Percentiles rank a stretch among this genome's conserved stretches.
Evolutionary conservation across 2,888 invertebrate genomes (phyloP).

Genomic region (Acanthopleura granulata): DNA sequence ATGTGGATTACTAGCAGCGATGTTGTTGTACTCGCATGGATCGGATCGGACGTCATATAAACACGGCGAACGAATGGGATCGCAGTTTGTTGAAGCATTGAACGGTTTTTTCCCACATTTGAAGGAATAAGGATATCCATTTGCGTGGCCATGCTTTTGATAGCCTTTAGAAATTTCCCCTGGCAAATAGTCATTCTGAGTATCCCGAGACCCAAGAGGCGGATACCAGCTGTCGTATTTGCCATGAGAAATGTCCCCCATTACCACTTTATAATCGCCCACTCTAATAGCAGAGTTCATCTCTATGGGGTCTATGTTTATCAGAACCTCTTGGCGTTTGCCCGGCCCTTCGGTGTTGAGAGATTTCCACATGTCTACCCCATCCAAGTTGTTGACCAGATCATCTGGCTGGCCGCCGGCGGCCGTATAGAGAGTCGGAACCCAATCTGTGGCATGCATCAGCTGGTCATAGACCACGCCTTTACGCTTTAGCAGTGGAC

Average conservation of each 20-base stretch:
- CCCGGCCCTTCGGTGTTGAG: constrained; percentile 76
- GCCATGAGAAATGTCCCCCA: constrained; percentile 18
- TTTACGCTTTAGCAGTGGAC: constrained; percentile 75
- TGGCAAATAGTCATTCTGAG: neutral
- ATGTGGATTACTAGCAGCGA: constrained; percentile 55
- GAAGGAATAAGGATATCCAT: constrained; percentile 39
- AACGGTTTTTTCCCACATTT: constrained; percentile 60
- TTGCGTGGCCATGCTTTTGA: neutral
- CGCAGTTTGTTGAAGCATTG: constrained; percentile 73
- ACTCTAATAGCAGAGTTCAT: constrained; percentile 31
- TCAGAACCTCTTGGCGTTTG: constrained; percentile 74
- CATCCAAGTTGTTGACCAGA: constrained; percentile 73
- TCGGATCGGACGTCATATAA: constrained; percentile 85
- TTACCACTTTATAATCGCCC: constrained; percentile 36
- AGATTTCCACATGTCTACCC: constrained; percentile 80
- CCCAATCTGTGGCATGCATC: constrained; percentile 87
- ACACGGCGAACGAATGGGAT: constrained; percentile 79
- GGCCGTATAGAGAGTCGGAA: constrained; percentile 83
- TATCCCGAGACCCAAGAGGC: constrained; percentile 20
- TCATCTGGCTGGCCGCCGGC: constrained; percentile 72
- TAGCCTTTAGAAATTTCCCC: neutral
- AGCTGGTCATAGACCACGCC: constrained; percentile 78
- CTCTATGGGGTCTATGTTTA: constrained; percentile 36
- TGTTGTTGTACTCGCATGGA: constrained; percentile 87
- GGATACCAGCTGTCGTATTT: constrained; percentile 33